Base-by-base conservation (phyloP, 2,797 vertebrate genomes). In the Lates japonicus region DNA sequence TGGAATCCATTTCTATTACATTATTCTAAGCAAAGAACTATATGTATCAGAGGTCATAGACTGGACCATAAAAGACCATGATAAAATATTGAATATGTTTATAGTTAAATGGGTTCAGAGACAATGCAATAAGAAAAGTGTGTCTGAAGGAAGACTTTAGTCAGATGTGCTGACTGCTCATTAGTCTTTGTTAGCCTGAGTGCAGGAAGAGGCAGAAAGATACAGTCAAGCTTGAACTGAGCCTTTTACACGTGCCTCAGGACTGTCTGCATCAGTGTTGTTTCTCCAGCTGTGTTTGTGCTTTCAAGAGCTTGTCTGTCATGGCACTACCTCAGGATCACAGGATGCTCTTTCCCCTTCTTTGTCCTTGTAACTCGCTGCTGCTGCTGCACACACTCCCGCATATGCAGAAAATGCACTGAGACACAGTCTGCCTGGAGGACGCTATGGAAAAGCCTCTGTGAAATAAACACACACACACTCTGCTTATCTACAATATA, bases 231-330 rank as follows among this genome's bases (percentile, higher is more conserved):
- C n/a, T n/a, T n/a, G n/a, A n/a, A n/a, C n/a, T n/a, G n/a, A n/a
- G n/a, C n/a, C n/a, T n/a, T n/a, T n/a, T n/a, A n/a, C 41, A 49
- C 29, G 52, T 3, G 68, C 85, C 87, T 69, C 51, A 79, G 78
- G 87, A 84, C 82, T 81, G 84, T 88, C 83, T 90, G 82, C 82
- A 62, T 66, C 70, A 52, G 57, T 51, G 58, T 60, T 66, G 61
- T 39, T 79, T 84, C 72, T 80, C 68, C 64, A 73, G 31, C 80
- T 71, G 49, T 70, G 72, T 84, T 76, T 78, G 41, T 57, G 78
- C 63, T 84, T 89, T 86, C 76, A 82, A 81, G 71, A 77, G 75
- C 65, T 63, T 2, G 69, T 86, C 80, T 88, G 80, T n/a, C n/a
- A n/a, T n/a, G n/a, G n/a, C n/a, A n/a, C n/a, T n/a, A n/a, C n/a